A percentile compares a stretch with the other conserved stretches of the same genome.
Evolutionary conservation across 2,888 invertebrate species (phyloP).

Genomic region (Caenorhabditis sp.): DNA sequence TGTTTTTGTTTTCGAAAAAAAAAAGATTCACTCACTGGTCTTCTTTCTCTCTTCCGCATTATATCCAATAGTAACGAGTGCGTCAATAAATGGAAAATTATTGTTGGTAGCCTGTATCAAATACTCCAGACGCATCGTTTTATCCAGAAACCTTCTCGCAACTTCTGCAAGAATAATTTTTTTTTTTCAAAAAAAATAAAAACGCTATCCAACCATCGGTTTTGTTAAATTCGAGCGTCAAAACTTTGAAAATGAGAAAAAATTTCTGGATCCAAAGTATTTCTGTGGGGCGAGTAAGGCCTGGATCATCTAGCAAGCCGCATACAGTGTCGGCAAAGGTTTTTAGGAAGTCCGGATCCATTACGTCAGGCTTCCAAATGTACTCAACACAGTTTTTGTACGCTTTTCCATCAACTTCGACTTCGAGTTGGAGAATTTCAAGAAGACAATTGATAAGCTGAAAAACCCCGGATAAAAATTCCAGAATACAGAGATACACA

Average conservation of each 20-base stretch:
- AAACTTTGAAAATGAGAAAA: neutral
- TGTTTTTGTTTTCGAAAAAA: no score
- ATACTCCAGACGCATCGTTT: conserved; percentile 39
- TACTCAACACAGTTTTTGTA: conserved; percentile 4
- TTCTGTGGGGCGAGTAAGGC: no score
- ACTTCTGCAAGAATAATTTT: conserved; percentile 35
- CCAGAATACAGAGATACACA: no score
- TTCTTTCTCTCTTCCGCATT: neutral
- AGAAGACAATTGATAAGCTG: conserved; percentile 17
- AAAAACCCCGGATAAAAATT: neutral
- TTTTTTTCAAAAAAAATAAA: no score
- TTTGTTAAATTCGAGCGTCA: neutral
- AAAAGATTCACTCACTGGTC: neutral
- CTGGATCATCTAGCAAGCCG: conserved; percentile 1
- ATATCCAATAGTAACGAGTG: conserved; percentile 29
- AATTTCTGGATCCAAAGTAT: neutral
- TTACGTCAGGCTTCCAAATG: conserved; percentile 3
- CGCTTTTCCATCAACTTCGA: neutral
- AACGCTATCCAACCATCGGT: no score
- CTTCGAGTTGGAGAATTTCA: neutral
- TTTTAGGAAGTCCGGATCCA: conserved; percentile 10
- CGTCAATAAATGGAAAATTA: conserved; percentile 60
- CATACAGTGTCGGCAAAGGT: neutral
- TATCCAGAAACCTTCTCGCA: conserved; percentile 38
- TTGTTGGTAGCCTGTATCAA: conserved; percentile 27